Evolutionary conservation across 2,113 vertebrate genomes (phyloP).

Genomic region (Antigone vipio): DNA sequence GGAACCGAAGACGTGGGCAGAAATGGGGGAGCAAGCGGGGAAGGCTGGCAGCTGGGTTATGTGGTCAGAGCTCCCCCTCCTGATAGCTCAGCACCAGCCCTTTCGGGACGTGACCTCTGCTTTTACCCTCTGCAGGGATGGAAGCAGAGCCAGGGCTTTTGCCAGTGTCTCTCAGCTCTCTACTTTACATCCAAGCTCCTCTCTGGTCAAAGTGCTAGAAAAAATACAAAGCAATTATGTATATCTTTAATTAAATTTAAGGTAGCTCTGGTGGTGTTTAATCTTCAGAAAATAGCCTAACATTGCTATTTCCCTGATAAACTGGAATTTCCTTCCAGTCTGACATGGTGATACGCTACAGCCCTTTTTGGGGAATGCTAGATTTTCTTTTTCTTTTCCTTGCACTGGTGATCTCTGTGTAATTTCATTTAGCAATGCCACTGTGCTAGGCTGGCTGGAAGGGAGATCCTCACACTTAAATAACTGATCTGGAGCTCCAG

Average conservation of each 20-base stretch:
- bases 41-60: not conserved
- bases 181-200: not conserved
- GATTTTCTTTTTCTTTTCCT: not conserved
- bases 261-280: not conserved
- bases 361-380: not conserved
- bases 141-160: not conserved
- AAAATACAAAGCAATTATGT: not conserved
- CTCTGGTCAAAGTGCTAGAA: not conserved
- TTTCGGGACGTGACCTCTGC: rapidly evolving
- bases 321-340: not conserved
- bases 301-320: not conserved
- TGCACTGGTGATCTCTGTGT: not conserved
- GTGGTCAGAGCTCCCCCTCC: slow-evolving; percentile 47
- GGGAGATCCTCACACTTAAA: not conserved
- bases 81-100: not conserved
- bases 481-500: not conserved
- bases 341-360: not conserved
- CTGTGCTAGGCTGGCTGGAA: not conserved
- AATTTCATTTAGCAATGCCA: not conserved
- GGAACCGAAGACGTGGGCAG: not conserved
- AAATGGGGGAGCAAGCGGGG: not conserved
- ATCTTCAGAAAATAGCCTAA: not conserved
- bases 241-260: not conserved
- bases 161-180: not conserved
- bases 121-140: not conserved